phyloP scores from a whole-genome alignment of 1,140 invertebrate species.

The Aleiodes sp. region DNA sequence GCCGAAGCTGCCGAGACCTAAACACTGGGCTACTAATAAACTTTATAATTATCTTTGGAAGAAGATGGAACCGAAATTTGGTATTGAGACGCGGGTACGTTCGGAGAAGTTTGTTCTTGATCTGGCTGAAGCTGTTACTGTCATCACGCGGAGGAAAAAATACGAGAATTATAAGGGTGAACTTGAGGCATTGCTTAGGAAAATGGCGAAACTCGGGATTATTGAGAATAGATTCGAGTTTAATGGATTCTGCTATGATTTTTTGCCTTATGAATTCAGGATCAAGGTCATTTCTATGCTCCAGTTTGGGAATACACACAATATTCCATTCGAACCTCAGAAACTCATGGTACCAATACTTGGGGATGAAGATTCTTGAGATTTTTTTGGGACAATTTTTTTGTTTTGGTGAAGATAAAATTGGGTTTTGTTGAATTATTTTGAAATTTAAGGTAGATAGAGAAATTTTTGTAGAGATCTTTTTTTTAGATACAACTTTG shows the following conservation, averaged over 20 bases:
- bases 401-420: too few relatives aligned
- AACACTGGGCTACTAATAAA: constrained; percentile 48
- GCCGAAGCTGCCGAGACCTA: constrained; percentile 48
- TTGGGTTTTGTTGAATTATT: too few relatives aligned
- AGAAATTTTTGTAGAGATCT: too few relatives aligned
- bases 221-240: constrained; percentile 49
- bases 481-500: too few relatives aligned
- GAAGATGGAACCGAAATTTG: constrained; percentile 47
- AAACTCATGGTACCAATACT: constrained; percentile 42
- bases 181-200: constrained; percentile 42
- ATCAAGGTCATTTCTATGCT: constrained; percentile 51
- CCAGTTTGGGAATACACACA: constrained; percentile 47
- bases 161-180: constrained; percentile 44
- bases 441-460: too few relatives aligned
- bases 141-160: constrained; percentile 38
- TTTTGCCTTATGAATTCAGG: constrained; percentile 52
- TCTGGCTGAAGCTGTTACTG: constrained; percentile 29
- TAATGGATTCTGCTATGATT: constrained; percentile 53
- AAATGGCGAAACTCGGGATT: constrained; percentile 49
- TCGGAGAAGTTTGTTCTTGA: constrained; percentile 50
- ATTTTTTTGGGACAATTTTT: neutral
- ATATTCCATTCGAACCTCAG: constrained; percentile 46
- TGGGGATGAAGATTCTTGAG: neutral
- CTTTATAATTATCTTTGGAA: constrained; percentile 55
- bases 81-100: constrained; percentile 34